Conservation (phyloP, 2,888 invertebrate species). For the Polymixis flavicincta region DNA sequence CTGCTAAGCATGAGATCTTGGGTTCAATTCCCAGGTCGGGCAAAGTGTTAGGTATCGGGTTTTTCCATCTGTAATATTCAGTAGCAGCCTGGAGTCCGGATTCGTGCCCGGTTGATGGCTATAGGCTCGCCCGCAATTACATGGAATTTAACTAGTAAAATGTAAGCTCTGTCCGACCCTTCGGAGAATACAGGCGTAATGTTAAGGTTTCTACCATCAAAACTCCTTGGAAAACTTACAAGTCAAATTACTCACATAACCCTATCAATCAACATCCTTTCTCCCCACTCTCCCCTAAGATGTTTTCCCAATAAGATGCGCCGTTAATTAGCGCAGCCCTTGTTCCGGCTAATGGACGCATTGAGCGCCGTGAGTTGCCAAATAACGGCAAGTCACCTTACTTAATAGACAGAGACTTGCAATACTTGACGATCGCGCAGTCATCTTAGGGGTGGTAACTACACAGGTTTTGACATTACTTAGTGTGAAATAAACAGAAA, state of each 20-base stretch:
- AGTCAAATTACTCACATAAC: constrained; percentile 19
- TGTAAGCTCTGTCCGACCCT: background rate
- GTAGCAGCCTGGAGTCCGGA: too few species aligned
- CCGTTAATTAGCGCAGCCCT: constrained; percentile 73
- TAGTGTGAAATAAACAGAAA: background rate
- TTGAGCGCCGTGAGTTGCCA: constrained; percentile 64
- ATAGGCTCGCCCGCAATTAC: too few species aligned
- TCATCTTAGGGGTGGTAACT: constrained; percentile 29
- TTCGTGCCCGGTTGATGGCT: too few species aligned
- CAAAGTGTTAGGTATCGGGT: too few species aligned
- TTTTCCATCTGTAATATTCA: too few species aligned
- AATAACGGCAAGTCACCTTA: constrained; percentile 68
- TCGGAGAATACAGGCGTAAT: background rate
- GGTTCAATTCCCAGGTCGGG: too few species aligned
- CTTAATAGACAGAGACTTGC: constrained; percentile 67
- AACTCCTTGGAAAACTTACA: background rate
- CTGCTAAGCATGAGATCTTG: too few species aligned
- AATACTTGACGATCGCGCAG: constrained; percentile 53
- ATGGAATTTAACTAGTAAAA: background rate
- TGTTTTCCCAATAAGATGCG: constrained; percentile 52
- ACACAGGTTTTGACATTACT: background rate
- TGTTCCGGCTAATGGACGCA: constrained; percentile 77
- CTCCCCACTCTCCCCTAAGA: constrained; percentile 9
- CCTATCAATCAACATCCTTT: constrained; percentile 36
- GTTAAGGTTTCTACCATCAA: background rate